phyloP scores from a whole-genome alignment of 2,888 invertebrate species.

The Drosophila phalerata region DNA sequence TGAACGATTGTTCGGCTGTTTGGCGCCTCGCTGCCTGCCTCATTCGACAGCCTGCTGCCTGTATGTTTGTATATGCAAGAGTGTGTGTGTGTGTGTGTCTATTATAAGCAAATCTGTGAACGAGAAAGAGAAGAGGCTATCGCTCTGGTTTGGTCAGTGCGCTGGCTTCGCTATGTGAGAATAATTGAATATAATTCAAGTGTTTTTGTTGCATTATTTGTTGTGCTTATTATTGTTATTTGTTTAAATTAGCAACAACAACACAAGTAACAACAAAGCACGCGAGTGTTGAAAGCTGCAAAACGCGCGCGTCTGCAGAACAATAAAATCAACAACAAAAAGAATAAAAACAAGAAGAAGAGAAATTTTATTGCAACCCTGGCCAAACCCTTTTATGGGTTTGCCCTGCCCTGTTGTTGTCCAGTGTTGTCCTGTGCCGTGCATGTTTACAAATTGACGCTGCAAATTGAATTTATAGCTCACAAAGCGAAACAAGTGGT shows the following conservation, averaged over 20 bases:
- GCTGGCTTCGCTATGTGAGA: slow-evolving; percentile 48
- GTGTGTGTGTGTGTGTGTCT: slow-evolving; percentile 16
- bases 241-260: slow-evolving; percentile 75
- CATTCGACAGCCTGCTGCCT: slow-evolving; percentile 52
- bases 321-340: slow-evolving; percentile 29
- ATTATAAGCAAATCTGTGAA: slow-evolving; percentile 39
- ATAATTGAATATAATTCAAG: slow-evolving; percentile 79
- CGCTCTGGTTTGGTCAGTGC: slow-evolving; percentile 39
- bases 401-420: slow-evolving; percentile 15
- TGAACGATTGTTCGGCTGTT: slow-evolving; percentile 36
- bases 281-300: slow-evolving; percentile 57
- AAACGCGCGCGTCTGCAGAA: slow-evolving; percentile 55
- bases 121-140: slow-evolving; percentile 51
- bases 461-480: slow-evolving; percentile 70
- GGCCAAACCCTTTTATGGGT: slow-evolving; percentile 72
- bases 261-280: slow-evolving; percentile 44
- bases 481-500: slow-evolving; percentile 58
- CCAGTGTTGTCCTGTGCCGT: slow-evolving; percentile 45
- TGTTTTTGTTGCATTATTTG: slow-evolving; percentile 78
- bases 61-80: slow-evolving; percentile 21
- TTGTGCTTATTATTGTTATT: slow-evolving; percentile 77
- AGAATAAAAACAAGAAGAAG: slow-evolving; percentile 13
- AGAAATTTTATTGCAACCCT: slow-evolving; percentile 54
- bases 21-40: slow-evolving; percentile 67
- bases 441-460: slow-evolving; percentile 75